Conservation (phyloP, 2,888 invertebrate species). For the Beris chalybata region DNA sequence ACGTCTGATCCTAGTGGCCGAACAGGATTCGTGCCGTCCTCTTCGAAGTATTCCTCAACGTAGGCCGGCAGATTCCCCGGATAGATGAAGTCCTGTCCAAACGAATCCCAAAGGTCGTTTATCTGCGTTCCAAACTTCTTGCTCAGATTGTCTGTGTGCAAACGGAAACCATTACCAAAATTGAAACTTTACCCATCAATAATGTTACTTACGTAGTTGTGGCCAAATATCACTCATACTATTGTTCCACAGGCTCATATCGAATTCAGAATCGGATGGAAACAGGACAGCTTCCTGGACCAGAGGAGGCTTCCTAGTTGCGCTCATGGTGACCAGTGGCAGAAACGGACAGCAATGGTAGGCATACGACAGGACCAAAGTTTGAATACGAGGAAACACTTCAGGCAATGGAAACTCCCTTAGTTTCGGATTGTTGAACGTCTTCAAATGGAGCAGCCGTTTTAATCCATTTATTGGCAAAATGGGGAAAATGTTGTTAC, state of each 20-base stretch:
- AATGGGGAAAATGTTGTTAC: constrained; percentile 82
- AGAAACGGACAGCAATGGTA: constrained; percentile 95
- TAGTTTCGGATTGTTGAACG: constrained; percentile 87
- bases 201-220: constrained; percentile 68
- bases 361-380: constrained; percentile 86
- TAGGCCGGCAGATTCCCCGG: constrained; percentile 71
- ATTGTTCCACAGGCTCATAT: constrained; percentile 77
- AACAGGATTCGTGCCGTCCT: constrained; percentile 56
- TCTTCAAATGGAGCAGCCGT: constrained; percentile 80
- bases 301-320: constrained; percentile 57
- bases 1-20: constrained; percentile 45
- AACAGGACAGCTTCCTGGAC: constrained; percentile 68
- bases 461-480: constrained; percentile 82
- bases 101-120: constrained; percentile 70
- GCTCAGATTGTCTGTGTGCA: constrained; percentile 67
- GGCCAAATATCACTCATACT: constrained; percentile 82
- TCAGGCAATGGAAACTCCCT: constrained; percentile 86
- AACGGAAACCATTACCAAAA: constrained; percentile 1
- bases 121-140: constrained; percentile 72
- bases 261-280: constrained; percentile 70
- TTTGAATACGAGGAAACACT: constrained; percentile 81
- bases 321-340: constrained; percentile 63
- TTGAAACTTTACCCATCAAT: not conserved
- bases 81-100: constrained; percentile 70
- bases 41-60: constrained; percentile 73